Evolutionary conservation across 2,113 vertebrate genomes (phyloP).

Genomic region (Nycticryphes semicollaris): DNA sequence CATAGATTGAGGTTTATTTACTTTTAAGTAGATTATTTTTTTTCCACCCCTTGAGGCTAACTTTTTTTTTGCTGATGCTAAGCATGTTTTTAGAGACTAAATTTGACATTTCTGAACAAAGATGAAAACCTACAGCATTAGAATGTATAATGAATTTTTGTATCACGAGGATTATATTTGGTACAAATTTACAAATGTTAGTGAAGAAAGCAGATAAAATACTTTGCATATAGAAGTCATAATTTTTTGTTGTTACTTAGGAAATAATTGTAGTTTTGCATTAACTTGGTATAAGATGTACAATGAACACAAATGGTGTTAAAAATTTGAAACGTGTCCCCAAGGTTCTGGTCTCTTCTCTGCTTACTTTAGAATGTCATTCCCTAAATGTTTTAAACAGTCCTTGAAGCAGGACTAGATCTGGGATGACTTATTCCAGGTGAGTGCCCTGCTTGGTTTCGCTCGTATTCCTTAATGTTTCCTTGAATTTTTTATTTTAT

Average conservation of each 20-base stretch:
- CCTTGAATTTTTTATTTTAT: not conserved
- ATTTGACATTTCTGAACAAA: not conserved
- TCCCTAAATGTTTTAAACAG: not conserved
- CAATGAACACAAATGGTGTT: rapidly evolving
- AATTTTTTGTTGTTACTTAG: not conserved
- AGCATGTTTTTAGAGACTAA: not conserved
- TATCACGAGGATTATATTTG: not conserved
- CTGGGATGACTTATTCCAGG: not conserved
- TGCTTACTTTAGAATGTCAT: not conserved
- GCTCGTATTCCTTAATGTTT: not conserved
- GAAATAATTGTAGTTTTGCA: not conserved
- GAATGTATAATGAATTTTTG: not conserved
- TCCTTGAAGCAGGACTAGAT: not conserved
- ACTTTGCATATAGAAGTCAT: not conserved
- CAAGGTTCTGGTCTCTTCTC: not conserved
- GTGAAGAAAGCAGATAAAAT: not conserved
- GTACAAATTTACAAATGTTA: not conserved
- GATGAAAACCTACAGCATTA: not conserved
- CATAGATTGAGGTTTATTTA: not conserved
- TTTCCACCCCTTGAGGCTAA: not conserved
- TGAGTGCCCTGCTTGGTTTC: not conserved
- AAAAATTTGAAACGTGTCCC: not conserved
- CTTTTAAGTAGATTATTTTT: not conserved
- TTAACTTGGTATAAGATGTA: not conserved
- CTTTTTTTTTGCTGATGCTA: not conserved